Evolutionary conservation across 2,888 invertebrate species (phyloP), one percentile per base, ranked within the genome.

Genomic region (Torymus tubicola): DNA sequence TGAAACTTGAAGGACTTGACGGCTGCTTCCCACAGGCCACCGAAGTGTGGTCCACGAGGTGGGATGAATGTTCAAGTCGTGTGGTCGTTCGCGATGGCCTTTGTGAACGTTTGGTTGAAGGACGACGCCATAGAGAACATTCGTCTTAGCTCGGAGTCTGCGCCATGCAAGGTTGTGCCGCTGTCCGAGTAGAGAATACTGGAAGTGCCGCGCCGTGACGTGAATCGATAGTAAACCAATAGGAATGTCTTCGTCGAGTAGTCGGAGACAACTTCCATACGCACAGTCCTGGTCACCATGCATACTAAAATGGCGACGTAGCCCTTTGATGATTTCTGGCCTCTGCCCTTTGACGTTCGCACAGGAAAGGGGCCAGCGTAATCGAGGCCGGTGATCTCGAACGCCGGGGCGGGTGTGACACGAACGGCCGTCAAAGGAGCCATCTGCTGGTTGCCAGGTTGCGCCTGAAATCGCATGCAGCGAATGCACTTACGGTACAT

Each of bases 141-240:
- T 2, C 60, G n/a, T 11, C 18, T 71, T 16, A 71, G 71, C 18
- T 71, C 42, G 42, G 71, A 60, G 12, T 31, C 58, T 12, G 71
- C 71, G n/a, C 71, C 71, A 16, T 60, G 31, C 12, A 71, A 71
- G 2, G 58, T 71, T 12, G 71, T 71, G 16, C 71, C 71, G 14
- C 52, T 58, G 52, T 71, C 71, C 5, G 57, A 67, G 60, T 69
- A 76, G 2, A 76, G 12, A 1, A 2, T 16, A 13, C 21, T 10
- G 42, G 58, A 50, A 16, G 1, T 42, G 31, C 75, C 67, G 5
- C 75, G 53, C 2, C 75, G 63, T n/a, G 67, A 61, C 11, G 65
- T 65, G 16, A 75, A 75, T 0, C 67, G 21, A 5, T 67, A 31
- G 16, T 64, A 57, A 0, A 58, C 67, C 31, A 65, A 24, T 21